phyloP scores from a whole-genome alignment of 2,113 vertebrate species.

The Cyprinodon brontotheroides region DNA sequence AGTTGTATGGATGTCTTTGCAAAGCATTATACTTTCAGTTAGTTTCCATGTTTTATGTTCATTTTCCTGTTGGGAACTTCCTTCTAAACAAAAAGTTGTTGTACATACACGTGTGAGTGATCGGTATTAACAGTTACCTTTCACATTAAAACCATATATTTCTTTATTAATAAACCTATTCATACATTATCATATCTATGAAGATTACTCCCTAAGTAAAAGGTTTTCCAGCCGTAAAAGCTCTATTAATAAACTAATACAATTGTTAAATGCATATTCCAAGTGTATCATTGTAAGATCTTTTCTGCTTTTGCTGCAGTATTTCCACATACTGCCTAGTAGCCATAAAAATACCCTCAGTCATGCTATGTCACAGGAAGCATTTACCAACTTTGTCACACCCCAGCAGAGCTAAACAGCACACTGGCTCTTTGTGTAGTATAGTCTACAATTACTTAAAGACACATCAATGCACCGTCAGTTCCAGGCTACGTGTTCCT shows the following conservation, averaged over 20 bases:
- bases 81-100: too few species aligned
- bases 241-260: too few species aligned
- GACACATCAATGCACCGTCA: slow-evolving; percentile 15
- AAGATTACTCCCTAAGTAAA: neutral
- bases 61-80: too few species aligned
- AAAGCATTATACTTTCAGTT: neutral
- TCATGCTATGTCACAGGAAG: slow-evolving; percentile 41
- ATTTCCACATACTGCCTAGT: slow-evolving; percentile 7
- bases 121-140: neutral
- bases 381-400: slow-evolving; percentile 27
- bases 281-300: slow-evolving; percentile 12
- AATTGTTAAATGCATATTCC: neutral
- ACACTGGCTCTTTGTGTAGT: neutral
- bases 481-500: slow-evolving; percentile 24
- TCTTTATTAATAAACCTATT: neutral
- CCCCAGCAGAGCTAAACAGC: neutral
- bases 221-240: neutral
- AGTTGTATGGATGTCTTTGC: too few species aligned
- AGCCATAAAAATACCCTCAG: slow-evolving; percentile 20
- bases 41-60: neutral
- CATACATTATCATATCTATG: neutral
- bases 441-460: slow-evolving; percentile 23
- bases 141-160: neutral
- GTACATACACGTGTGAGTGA: too few species aligned
- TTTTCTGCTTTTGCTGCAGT: neutral